phyloP scores from a whole-genome alignment of 2,888 invertebrate species.

The Onchidella celtica region DNA sequence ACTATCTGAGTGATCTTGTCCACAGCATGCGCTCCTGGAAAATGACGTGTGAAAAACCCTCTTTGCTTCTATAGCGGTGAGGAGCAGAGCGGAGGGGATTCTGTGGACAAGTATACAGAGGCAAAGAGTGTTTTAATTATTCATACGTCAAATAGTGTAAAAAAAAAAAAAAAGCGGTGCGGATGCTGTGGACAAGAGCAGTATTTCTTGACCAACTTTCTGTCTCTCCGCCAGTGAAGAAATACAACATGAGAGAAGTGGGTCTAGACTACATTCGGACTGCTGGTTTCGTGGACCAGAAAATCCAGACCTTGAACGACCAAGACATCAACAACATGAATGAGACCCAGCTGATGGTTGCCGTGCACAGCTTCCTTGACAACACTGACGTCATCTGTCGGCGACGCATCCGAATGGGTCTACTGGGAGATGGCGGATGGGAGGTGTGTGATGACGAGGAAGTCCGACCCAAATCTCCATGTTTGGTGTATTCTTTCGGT shows the following conservation, averaged over 20 bases:
- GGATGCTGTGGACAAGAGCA: not conserved
- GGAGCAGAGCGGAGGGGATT: no score
- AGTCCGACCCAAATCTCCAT: constrained; percentile 9
- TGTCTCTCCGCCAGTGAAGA: constrained; percentile 24
- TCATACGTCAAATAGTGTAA: no score
- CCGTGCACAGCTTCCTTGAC: constrained; percentile 45
- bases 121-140: no score
- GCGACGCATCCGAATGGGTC: constrained; percentile 36
- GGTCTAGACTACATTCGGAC: constrained; percentile 21
- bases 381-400: constrained; percentile 37
- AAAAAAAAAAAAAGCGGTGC: not conserved
- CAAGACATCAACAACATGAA: constrained; percentile 35
- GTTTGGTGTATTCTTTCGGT: constrained; percentile 40
- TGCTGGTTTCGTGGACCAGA: constrained; percentile 13
- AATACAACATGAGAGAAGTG: constrained; percentile 35
- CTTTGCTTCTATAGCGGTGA: no score
- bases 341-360: constrained; percentile 37
- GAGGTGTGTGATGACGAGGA: constrained; percentile 45
- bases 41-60: no score
- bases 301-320: constrained; percentile 6
- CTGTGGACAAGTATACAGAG: no score
- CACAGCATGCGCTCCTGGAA: no score
- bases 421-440: constrained; percentile 34
- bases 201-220: not conserved
- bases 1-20: no score